Evolutionary conservation across 2,888 invertebrate genomes (phyloP), one percentile per base, ranked within the genome.

Genomic region (Erebia epiphron): DNA sequence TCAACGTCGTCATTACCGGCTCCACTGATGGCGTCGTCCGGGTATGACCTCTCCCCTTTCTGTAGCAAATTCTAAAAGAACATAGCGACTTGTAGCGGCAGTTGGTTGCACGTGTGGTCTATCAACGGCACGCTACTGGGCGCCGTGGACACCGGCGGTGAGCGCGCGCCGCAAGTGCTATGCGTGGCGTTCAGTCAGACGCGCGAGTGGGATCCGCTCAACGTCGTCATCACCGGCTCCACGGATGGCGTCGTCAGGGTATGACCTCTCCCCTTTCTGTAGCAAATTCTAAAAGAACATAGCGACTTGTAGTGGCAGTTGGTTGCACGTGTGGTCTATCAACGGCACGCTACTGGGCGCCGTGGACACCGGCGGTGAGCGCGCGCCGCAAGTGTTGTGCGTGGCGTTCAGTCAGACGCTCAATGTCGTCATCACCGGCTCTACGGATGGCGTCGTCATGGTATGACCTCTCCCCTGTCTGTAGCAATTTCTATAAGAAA

Each of bases 391-490:
- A 90, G 98, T 99, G 80, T 94, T 99, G 18, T 99, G 99, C 88
- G 97, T 98, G 46, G 96, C 98, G 7, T 99, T 99, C 94, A 98
- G 98, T 56, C 98, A 98, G 91, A 96, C 97, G 72, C 96, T 97
- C 83, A 99, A 99, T 92, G 99, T 99, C 60, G 95, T 99, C 75
- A 96, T 99, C 93, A 99, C 99, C 0, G 99, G 99, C 62, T 98
- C 98, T 49, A 98, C 98, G 4, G 99, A 99, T 91, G 99, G 99
- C 49, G 98, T 99, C 16, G 98, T 99, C 18, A 94, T 98, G 90
- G 98, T 98, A 16, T 11, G 21, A 11, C 13, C 16, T 10, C 11
- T 21, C 21, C 4, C 26, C 18, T 10, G 10, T 21, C 46, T 50
- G 10, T 35, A 35, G 35, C 35, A 35, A 35, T 7, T 35, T 5